A percentile compares a stretch with the other conserved stretches of the same genome.
Evolutionary conservation across 2,888 invertebrate species (phyloP).

Genomic region (Oscheius sp.): DNA sequence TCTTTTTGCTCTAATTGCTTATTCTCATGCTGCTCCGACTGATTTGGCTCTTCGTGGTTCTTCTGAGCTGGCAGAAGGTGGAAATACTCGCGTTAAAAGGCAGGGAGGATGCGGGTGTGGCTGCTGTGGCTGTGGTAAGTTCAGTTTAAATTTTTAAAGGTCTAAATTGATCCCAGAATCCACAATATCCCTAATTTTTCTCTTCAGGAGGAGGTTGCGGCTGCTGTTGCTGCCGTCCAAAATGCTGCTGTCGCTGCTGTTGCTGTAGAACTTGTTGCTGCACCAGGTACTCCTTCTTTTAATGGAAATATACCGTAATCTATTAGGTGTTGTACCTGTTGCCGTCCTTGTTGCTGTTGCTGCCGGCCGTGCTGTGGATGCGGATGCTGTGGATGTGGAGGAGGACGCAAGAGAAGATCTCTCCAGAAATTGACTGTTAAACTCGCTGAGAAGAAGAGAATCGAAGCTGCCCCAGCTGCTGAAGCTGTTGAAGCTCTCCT

Average conservation of each 20-base stretch:
- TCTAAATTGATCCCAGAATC: no score
- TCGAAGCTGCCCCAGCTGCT: conserved; percentile 3
- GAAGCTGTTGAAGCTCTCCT: conserved; percentile 20
- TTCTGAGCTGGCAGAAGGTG: conserved; percentile 26
- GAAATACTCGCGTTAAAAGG: conserved; percentile 42
- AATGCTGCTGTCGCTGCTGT: conserved; percentile 42
- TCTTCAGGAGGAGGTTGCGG: conserved; percentile 8
- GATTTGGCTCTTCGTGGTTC: neutral
- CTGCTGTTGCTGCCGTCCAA: conserved; percentile 16
- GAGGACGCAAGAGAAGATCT: conserved; percentile 50
- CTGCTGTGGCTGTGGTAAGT: conserved; percentile 44
- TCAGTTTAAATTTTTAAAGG: no score
- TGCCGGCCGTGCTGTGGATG: conserved; percentile 35
- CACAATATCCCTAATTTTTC: no score
- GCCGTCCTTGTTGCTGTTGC: conserved; percentile 42
- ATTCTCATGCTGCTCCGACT: conserved; percentile 19
- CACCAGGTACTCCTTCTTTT: conserved; percentile 27
- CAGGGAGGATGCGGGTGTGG: conserved; percentile 43
- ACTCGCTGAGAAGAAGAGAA: conserved; percentile 44
- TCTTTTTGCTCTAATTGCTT: conserved; percentile 5
- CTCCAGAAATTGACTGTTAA: conserved; percentile 51
- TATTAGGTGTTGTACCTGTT: conserved; percentile 44
- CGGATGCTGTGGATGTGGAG: conserved; percentile 49
- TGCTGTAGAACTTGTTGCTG: conserved; percentile 51
- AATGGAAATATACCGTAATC: neutral